Evolutionary conservation across 2,888 invertebrate genomes (phyloP), one percentile per base, ranked within the genome.

Genomic region (Phengaris alcon): DNA sequence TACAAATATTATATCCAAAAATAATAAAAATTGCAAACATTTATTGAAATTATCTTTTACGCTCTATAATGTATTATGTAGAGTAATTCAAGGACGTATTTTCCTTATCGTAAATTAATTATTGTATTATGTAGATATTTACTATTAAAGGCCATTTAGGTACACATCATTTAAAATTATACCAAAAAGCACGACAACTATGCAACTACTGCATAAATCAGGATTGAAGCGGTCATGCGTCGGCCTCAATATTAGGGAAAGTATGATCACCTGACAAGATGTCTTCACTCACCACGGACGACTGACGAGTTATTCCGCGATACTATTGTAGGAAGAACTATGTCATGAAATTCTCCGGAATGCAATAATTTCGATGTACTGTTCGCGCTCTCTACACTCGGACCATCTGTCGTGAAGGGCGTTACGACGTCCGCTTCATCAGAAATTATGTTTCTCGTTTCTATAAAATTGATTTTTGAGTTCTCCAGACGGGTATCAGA

Each of bases 251-350:
- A 91, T 82, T 88, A 91, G 85, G 87, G 84, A 92, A 93, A 86
- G 85, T 84, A 86, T 89, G 90, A 89, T 93, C 93, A 93, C 93
- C 93, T 93, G 93, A 89, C 86, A 92, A 92, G 91, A 86, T 91
- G 93, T 91, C 93, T 90, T 93, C 93, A 93, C 93, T 93, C 93
- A 93, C 93, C 93, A 87, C 93, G 89, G 88, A 88, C 90, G 90
- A 91, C 89, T 80, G 93, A 83, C 78, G 91, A 86, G 81, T 92
- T 90, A 84, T 82, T 86, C 80, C 93, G 88, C 76, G 87, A 86
- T 83, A 93, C 89, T 83, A 88, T 88, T 51, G 93, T 93, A 75
- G 93, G 93, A 77, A 93, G 85, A 70, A 93, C 86, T 69, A 88
- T 84, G 80, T 95, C 94, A 80, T 94, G 94, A 79, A 94, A 93